Evolutionary conservation across 1,140 invertebrate genomes (phyloP), one percentile per base, ranked within the genome.

Genomic region (Subanguina moxae): DNA sequence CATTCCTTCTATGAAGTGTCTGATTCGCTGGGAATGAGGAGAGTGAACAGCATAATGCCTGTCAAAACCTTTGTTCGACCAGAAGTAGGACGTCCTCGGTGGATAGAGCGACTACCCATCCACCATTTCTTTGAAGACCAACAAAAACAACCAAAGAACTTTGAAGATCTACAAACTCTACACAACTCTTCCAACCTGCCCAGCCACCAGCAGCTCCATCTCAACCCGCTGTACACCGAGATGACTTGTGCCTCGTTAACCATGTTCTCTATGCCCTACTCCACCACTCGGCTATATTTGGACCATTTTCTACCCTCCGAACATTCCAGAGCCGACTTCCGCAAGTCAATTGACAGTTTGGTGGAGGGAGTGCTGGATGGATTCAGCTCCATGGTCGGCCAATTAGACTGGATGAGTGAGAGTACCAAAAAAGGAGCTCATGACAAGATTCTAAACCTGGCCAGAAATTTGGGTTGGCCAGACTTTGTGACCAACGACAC

Each of bases 391-490:
- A 77, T 78, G 74, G 57, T 82, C 42, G 80, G 80, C 56, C 72
- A 76, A 62, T 63, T 80, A 13, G 56, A 69, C 56, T 80, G 78
- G 78, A 81, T 80, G 77, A 67, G 56, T 7, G 19, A 21, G 32
- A 38, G 45, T n/a, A 71, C 77, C 1, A 80, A 80, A 58, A 61
- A 64, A 25, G 70, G 70, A 19, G 78, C 78, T 7, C 75, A 82
- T 43, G 38, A 56, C 15, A 80, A 80, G 65, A 80, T 81, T 30
- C 56, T 71, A 17, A 70, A 80, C 27, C 62, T 80, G 1, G 72
- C 74, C 1, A 67, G 68, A 38, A 80, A 80, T 67, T 78, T 80
- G 42, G 78, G 69, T 1, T 80, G 77, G 57, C 75, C 78, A 27
- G 78, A 78, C 28, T 78, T 52, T 38, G 66, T 80, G 32, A 67